A percentile compares a stretch with the other conserved stretches of the same genome.
phyloP scores from a whole-genome alignment of 2,797 vertebrate genomes.

The Pangasius macronema region DNA sequence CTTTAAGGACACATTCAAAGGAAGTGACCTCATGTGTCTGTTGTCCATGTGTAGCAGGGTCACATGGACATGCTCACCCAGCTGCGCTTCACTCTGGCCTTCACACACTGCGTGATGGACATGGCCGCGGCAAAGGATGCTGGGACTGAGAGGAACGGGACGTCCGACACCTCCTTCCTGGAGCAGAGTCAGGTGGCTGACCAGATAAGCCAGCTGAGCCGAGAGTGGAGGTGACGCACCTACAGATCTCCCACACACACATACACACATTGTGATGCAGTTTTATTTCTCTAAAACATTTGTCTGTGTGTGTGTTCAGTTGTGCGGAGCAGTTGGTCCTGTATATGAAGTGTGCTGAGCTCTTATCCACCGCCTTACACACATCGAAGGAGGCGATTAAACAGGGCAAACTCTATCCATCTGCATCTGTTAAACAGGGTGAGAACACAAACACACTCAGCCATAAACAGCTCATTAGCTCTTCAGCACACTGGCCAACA shows the following conservation, averaged over 20 bases:
- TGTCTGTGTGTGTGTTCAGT: conserved; percentile 65
- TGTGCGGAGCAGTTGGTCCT: conserved; percentile 92
- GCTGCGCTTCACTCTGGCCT: conserved; percentile 88
- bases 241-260: neutral
- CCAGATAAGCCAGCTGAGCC: conserved; percentile 94
- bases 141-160: conserved; percentile 66
- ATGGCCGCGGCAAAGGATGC: conserved; percentile 83
- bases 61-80: conserved; percentile 88
- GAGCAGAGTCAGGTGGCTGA: conserved; percentile 92
- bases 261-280: too few relatives aligned
- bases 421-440: conserved; percentile 92
- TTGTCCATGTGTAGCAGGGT: conserved; percentile 76
- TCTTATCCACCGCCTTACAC: conserved; percentile 85
- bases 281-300: neutral
- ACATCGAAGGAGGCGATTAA: conserved; percentile 88
- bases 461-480: neutral
- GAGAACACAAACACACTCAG: conserved; percentile 49
- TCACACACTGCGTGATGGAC: conserved; percentile 89
- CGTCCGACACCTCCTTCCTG: conserved; percentile 79
- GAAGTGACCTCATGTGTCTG: conserved; percentile 25
- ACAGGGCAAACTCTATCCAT: conserved; percentile 85
- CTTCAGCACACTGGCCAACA: neutral
- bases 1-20: too few relatives aligned
- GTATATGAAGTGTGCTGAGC: conserved; percentile 93
- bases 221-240: conserved; percentile 87